Evolutionary conservation across 2,113 vertebrate species (phyloP).

Genomic region (Onychostruthus taczanowskii): DNA sequence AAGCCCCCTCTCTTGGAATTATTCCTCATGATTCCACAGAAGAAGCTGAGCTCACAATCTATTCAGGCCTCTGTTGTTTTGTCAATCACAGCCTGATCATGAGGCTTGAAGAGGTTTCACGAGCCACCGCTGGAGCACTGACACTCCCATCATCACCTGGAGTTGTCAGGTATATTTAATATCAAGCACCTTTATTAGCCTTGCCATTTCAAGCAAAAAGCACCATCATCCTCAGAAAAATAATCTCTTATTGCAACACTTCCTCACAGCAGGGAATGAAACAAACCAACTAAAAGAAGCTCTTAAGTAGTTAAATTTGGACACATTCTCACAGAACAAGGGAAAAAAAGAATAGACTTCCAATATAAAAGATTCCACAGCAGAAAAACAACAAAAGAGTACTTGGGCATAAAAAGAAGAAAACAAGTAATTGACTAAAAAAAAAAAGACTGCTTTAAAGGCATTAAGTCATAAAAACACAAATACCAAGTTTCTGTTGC

Average conservation of each 20-base stretch:
- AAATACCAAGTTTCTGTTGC: background rate
- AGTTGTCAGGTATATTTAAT: background rate
- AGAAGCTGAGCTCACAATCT: fast-evolving
- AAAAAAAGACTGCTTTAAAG: background rate
- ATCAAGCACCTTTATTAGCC: background rate
- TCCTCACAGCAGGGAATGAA: background rate
- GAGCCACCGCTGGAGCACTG: background rate
- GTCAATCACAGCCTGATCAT: background rate
- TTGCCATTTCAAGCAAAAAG: background rate
- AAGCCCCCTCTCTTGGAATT: background rate
- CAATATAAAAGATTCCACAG: background rate
- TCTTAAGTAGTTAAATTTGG: background rate
- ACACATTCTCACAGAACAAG: background rate
- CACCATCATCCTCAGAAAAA: background rate
- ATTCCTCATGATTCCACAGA: background rate
- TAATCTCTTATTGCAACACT: constrained; percentile 9
- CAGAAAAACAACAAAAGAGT: constrained; percentile 1
- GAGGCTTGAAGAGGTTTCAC: background rate
- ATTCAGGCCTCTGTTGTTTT: background rate
- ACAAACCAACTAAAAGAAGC: background rate
- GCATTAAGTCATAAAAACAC: background rate
- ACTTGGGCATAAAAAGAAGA: background rate
- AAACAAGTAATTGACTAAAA: constrained; percentile 1
- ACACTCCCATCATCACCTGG: background rate
- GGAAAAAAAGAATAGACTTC: background rate